Percentiles rank a stretch among this genome's conserved stretches.
Evolutionary conservation across 1,140 invertebrate species (phyloP).

Genomic region (Calephelis nemesis): DNA sequence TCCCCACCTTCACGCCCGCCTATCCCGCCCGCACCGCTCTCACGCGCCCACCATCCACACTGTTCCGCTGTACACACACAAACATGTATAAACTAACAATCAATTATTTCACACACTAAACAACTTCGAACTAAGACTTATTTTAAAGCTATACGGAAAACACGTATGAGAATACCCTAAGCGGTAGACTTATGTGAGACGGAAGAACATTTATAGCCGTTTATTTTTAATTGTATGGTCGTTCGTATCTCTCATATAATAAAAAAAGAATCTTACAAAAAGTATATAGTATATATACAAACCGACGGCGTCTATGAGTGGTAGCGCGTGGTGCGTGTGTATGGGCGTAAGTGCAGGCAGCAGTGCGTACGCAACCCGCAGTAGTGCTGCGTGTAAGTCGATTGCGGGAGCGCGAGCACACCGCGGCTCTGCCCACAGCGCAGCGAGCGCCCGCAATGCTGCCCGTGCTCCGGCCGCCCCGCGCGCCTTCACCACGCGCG

Average conservation of each 20-base stretch:
- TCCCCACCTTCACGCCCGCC: slow-evolving; percentile 34
- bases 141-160: not conserved
- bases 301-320: slow-evolving; percentile 58
- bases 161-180: not conserved
- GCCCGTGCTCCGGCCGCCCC: slow-evolving; percentile 46
- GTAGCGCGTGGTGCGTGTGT: slow-evolving; percentile 49
- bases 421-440: slow-evolving; percentile 44
- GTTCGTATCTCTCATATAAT: too few relatives aligned
- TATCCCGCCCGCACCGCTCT: slow-evolving; percentile 44
- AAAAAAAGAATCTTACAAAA: too few relatives aligned
- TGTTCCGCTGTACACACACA: slow-evolving; percentile 45
- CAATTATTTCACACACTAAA: too few relatives aligned
- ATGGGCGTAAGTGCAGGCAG: slow-evolving; percentile 49
- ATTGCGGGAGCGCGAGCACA: slow-evolving; percentile 45
- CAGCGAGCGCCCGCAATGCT: slow-evolving; percentile 43
- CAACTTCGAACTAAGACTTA: not conserved
- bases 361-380: slow-evolving; percentile 56
- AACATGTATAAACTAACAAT: too few relatives aligned
- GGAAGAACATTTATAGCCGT: too few relatives aligned
- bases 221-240: too few relatives aligned
- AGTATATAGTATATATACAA: slow-evolving; percentile 22
- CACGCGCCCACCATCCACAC: slow-evolving; percentile 55
- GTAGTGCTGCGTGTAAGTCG: slow-evolving; percentile 60
- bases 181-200: too few relatives aligned
- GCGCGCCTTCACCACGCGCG: slow-evolving; percentile 57